Percentiles rank a stretch among this genome's conserved stretches.
Evolutionary conservation across 2,113 vertebrate genomes (phyloP).

Genomic region (Nesoenas mayeri): DNA sequence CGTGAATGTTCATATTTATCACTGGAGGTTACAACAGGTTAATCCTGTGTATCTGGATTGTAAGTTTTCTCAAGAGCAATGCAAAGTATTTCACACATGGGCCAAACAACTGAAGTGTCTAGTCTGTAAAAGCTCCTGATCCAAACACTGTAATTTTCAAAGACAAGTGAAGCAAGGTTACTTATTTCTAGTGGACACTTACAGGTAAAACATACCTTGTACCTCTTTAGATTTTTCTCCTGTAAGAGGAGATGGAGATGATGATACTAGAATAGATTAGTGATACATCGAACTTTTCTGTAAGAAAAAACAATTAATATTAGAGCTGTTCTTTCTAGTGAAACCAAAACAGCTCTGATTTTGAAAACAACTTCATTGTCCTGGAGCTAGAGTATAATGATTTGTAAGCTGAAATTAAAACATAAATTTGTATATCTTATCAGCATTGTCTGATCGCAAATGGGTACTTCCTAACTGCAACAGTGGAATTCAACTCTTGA

Average conservation of each 20-base stretch:
- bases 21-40: background rate
- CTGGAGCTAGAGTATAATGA: background rate
- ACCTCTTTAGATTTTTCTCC: background rate
- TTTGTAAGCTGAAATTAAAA: background rate
- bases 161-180: background rate
- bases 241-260: background rate
- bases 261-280: background rate
- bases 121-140: background rate
- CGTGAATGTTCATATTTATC: background rate
- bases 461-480: background rate
- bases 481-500: background rate
- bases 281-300: background rate
- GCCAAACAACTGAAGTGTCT: background rate
- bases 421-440: background rate
- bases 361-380: background rate
- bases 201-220: background rate
- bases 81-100: background rate
- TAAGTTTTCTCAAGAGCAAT: background rate
- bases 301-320: background rate
- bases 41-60: accelerated
- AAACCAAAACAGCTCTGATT: background rate
- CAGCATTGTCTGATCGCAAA: background rate
- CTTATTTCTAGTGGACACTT: background rate
- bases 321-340: background rate
- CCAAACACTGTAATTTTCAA: background rate